These are phyloP conservation scores for Leucoma salicis DNA, from an alignment of 2,888 invertebrate species.

Conservation along the genomic window DNA sequence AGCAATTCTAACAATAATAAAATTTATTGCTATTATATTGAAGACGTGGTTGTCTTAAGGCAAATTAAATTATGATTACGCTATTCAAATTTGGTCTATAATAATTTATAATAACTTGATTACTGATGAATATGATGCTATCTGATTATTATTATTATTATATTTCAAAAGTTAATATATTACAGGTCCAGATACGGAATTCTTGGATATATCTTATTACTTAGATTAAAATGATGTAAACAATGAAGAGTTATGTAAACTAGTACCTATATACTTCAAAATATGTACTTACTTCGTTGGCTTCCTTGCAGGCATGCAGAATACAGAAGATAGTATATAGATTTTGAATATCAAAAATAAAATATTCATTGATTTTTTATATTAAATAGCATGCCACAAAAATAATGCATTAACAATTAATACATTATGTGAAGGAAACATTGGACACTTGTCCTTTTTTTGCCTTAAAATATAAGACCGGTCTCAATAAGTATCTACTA, in stretches of 20 bases:
- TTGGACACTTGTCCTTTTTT: conserved; percentile 24
- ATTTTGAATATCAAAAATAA: conserved; percentile 80
- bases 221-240: conserved; percentile 56
- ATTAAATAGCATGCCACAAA: conserved; percentile 56
- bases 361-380: conserved; percentile 57
- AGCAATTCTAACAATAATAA: conserved; percentile 65
- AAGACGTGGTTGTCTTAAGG: conserved; percentile 69
- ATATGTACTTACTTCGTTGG: conserved; percentile 55
- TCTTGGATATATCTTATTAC: conserved; percentile 10
- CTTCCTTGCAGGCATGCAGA: conserved; percentile 67
- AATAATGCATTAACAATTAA: conserved; percentile 53
- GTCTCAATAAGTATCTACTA: conserved; percentile 27
- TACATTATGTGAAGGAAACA: conserved; percentile 41
- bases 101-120: conserved; percentile 41
- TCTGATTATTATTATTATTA: conserved; percentile 44
- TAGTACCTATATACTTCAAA: conserved; percentile 70
- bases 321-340: conserved; percentile 69
- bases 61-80: conserved; percentile 65
- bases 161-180: conserved; percentile 35
- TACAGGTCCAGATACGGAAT: conserved; percentile 29
- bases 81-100: conserved; percentile 41
- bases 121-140: conserved; percentile 43
- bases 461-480: conserved; percentile 33
- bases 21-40: conserved; percentile 76
- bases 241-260: conserved; percentile 55